Conservation (phyloP, 2,888 invertebrate genomes). For the Leucoma salicis region DNA sequence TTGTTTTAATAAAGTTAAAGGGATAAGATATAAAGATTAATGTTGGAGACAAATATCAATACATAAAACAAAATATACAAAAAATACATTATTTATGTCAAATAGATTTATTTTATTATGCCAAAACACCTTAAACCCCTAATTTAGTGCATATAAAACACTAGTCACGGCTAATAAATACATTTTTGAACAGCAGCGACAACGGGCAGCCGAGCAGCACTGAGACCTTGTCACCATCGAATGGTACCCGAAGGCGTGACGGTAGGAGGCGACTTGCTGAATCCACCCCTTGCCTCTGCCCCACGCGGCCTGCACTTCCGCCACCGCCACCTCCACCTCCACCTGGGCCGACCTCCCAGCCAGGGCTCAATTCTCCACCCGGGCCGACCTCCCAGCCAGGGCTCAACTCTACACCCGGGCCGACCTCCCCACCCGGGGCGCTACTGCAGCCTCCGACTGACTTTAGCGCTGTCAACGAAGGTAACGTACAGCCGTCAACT, state of each 20-base stretch:
- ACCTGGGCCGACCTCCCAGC: slow-evolving; percentile 20
- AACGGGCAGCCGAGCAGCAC: slow-evolving; percentile 60
- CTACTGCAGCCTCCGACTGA: slow-evolving; percentile 42
- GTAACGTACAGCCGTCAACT: slow-evolving; percentile 69
- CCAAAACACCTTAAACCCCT: too few species aligned
- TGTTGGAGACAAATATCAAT: too few species aligned
- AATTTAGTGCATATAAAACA: too few species aligned
- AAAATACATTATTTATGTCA: too few species aligned
- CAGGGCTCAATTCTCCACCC: slow-evolving; percentile 11
- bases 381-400: slow-evolving; percentile 12
- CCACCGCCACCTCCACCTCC: slow-evolving; percentile 64
- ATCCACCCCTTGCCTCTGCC: slow-evolving; percentile 67
- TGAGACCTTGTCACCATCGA: slow-evolving; percentile 53
- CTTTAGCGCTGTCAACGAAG: slow-evolving; percentile 80
- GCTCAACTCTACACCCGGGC: neutral
- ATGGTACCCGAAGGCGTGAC: slow-evolving; percentile 42
- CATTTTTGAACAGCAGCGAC: slow-evolving; percentile 63
- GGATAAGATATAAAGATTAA: too few species aligned
- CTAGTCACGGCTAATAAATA: too few species aligned
- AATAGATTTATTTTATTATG: too few species aligned
- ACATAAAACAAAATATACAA: too few species aligned
- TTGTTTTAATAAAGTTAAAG: too few species aligned
- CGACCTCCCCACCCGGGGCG: slow-evolving; percentile 5
- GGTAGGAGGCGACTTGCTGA: slow-evolving; percentile 59
- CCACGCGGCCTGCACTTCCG: slow-evolving; percentile 57